These are phyloP conservation scores for Orientallactaga sibirica DNA, from an alignment of 2,797 vertebrate species.

Conservation along the genomic window DNA sequence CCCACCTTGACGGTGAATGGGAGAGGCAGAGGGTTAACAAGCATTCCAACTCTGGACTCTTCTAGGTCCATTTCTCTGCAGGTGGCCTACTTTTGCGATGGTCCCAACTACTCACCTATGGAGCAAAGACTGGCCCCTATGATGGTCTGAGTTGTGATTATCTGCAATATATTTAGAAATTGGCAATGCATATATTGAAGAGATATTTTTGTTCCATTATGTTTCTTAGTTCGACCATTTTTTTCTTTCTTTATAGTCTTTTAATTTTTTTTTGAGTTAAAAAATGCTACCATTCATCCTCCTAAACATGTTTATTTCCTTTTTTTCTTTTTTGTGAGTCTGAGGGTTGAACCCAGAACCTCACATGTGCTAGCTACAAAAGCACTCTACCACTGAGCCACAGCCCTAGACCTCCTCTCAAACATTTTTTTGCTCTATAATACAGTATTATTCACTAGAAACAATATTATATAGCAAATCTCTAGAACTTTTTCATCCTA, in stretches of 20 bases:
- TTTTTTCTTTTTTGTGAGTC: neutral
- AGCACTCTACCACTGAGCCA: neutral
- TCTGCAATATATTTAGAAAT: constrained; percentile 46
- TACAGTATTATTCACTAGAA: neutral
- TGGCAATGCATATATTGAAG: neutral
- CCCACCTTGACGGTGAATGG: neutral
- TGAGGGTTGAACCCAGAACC: neutral
- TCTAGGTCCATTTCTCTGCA: constrained; percentile 11
- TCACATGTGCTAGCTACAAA: neutral
- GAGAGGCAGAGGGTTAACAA: neutral
- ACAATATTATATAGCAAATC: neutral
- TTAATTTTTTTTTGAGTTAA: neutral
- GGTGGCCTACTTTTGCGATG: neutral
- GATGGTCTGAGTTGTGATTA: neutral
- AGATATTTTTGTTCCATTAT: constrained; percentile 31
- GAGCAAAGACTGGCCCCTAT: constrained; percentile 16
- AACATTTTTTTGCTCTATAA: neutral
- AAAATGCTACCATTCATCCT: neutral
- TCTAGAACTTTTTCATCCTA: neutral
- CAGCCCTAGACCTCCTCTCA: neutral
- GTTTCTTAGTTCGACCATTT: neutral
- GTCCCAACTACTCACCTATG: neutral
- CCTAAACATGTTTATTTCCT: neutral
- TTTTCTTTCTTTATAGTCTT: constrained; percentile 27
- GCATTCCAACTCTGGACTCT: neutral